A percentile compares a stretch with the other conserved stretches of the same genome.
phyloP scores from a whole-genome alignment of 2,797 vertebrate species.

The Pogonophryne albipinna region DNA sequence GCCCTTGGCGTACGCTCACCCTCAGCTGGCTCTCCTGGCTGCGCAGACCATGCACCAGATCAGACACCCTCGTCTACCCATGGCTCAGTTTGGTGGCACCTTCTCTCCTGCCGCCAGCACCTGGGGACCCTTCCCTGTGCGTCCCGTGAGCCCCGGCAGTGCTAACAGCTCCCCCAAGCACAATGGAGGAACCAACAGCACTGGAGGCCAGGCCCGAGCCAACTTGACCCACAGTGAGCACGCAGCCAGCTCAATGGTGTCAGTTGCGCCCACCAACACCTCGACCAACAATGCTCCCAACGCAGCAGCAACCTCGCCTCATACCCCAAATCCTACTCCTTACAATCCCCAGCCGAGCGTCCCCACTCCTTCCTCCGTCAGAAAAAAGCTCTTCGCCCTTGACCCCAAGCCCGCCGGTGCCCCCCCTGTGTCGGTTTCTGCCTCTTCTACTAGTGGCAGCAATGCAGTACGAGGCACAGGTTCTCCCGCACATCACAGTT shows the following conservation, averaged over 20 bases:
- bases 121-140: conserved; percentile 98
- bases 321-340: conserved; percentile 72
- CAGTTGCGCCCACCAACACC: conserved; percentile 78
- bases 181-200: conserved; percentile 81
- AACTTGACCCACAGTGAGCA: conserved; percentile 86
- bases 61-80: conserved; percentile 96
- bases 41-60: conserved; percentile 99
- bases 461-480: conserved; percentile 72
- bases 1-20: conserved; percentile 95
- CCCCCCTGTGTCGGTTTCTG: conserved; percentile 80
- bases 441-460: conserved; percentile 73
- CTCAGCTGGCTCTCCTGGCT: conserved; percentile 96
- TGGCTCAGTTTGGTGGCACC: conserved; percentile 98
- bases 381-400: conserved; percentile 94
- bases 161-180: conserved; percentile 97
- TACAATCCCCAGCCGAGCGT: conserved; percentile 87
- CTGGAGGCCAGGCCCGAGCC: conserved; percentile 64
- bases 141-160: conserved; percentile 96
- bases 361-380: conserved; percentile 92
- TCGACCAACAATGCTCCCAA: conserved; percentile 85
- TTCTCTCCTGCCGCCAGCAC: conserved; percentile 95
- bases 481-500: conserved; percentile 86
- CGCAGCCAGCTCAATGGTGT: conserved; percentile 72
- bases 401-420: conserved; percentile 87
- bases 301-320: conserved; percentile 70